Conservation (phyloP, 64 coral and sea anemone species). For the Trachythela sp. region DNA sequence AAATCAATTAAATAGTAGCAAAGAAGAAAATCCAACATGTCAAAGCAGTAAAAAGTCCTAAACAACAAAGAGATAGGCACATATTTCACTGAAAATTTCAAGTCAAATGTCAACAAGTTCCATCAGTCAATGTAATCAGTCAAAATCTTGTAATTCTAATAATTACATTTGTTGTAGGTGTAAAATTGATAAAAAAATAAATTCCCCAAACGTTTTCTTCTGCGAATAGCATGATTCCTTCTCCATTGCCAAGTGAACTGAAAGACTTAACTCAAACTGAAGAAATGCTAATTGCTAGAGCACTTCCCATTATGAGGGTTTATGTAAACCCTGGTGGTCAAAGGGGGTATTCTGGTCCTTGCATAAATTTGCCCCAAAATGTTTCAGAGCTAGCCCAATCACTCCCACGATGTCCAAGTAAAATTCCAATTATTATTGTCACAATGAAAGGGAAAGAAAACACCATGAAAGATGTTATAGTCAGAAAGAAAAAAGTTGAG, state of each 20-base stretch:
- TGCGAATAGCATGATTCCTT: constrained; percentile 3
- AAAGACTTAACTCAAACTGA: not conserved
- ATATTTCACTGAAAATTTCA: not conserved
- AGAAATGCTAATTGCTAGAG: not conserved
- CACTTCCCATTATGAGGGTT: not conserved
- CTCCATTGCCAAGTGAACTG: not conserved
- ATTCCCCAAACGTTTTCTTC: not conserved
- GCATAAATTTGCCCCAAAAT: constrained; percentile 15
- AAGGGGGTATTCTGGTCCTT: not conserved
- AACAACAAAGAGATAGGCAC: not conserved
- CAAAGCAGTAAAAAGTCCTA: no score
- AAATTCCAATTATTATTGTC: constrained; percentile 16
- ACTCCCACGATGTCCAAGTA: constrained; percentile 1
- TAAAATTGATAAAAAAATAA: not conserved
- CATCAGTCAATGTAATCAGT: not conserved
- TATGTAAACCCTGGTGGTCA: not conserved
- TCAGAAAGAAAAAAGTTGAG: not conserved
- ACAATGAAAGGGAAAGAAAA: not conserved
- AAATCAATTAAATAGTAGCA: not conserved
- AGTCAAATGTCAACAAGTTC: not conserved
- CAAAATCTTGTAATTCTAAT: constrained; percentile 3
- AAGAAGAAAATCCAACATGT: constrained; percentile 1
- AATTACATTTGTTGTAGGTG: constrained; percentile 10
- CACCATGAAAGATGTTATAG: constrained; percentile 15
- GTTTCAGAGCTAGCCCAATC: not conserved